Conservation (phyloP, 2,888 invertebrate species). For the Agrochola macilenta region DNA sequence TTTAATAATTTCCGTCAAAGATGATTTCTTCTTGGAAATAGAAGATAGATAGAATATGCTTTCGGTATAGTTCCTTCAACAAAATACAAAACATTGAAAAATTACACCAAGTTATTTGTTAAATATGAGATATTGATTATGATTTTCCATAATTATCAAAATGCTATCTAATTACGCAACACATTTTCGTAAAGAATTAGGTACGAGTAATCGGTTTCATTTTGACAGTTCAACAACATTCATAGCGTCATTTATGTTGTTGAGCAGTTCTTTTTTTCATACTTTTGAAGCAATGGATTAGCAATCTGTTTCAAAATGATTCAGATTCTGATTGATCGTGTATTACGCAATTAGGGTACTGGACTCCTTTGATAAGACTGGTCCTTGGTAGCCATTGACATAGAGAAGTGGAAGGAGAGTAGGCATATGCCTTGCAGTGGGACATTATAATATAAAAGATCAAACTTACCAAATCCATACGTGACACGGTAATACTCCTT, state of each 20-base stretch:
- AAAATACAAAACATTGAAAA: not conserved
- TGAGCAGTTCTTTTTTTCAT: too few species aligned
- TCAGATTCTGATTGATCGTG: too few species aligned
- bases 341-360: not conserved
- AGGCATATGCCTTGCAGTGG: not conserved
- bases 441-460: not conserved
- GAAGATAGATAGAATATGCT: not conserved
- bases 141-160: not conserved
- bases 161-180: too few species aligned
- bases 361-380: not conserved
- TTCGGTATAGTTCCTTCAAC: not conserved
- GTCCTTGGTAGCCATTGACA: not conserved
- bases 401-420: not conserved
- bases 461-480: slow-evolving; percentile 90
- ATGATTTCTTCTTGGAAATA: not conserved
- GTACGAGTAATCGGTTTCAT: too few species aligned
- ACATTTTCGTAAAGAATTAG: too few species aligned
- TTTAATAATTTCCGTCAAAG: not conserved
- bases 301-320: too few species aligned
- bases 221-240: too few species aligned
- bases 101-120: not conserved
- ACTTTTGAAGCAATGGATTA: too few species aligned
- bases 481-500: slow-evolving; percentile 95
- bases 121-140: not conserved
- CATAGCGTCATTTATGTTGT: too few species aligned